These are phyloP conservation scores for Ariolimax columbianus DNA, from an alignment of 2,888 invertebrate genomes.

Conservation along the genomic window DNA sequence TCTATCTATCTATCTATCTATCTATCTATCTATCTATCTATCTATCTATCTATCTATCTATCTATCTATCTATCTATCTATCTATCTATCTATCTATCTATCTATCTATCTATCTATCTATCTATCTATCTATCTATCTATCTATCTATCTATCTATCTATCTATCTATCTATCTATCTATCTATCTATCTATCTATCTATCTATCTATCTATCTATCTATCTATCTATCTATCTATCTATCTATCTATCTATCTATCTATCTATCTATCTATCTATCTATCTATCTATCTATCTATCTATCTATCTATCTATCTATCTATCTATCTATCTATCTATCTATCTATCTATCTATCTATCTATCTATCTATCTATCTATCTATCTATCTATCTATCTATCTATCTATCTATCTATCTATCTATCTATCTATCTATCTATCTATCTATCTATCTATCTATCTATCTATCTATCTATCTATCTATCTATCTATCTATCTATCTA, in stretches of 20 bases:
- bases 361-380: too few species aligned
- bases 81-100: slow-evolving; percentile 3
- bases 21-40: slow-evolving; percentile 20
- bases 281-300: not conserved
- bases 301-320: not conserved
- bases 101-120: slow-evolving; percentile 8
- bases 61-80: slow-evolving; percentile 20
- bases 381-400: too few species aligned
- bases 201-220: not conserved
- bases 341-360: not conserved
- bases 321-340: too few species aligned
- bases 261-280: not conserved
- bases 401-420: too few species aligned
- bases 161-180: slow-evolving; percentile 6
- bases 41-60: slow-evolving; percentile 20
- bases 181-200: not conserved
- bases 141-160: slow-evolving; percentile 4
- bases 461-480: too few species aligned
- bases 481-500: too few species aligned
- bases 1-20: slow-evolving; percentile 15
- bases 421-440: too few species aligned
- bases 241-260: not conserved
- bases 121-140: slow-evolving; percentile 3
- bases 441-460: too few species aligned
- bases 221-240: not conserved